Evolutionary conservation across 2,888 invertebrate species (phyloP), one percentile per base, ranked within the genome.

Genomic region (Tridacna gigas): DNA sequence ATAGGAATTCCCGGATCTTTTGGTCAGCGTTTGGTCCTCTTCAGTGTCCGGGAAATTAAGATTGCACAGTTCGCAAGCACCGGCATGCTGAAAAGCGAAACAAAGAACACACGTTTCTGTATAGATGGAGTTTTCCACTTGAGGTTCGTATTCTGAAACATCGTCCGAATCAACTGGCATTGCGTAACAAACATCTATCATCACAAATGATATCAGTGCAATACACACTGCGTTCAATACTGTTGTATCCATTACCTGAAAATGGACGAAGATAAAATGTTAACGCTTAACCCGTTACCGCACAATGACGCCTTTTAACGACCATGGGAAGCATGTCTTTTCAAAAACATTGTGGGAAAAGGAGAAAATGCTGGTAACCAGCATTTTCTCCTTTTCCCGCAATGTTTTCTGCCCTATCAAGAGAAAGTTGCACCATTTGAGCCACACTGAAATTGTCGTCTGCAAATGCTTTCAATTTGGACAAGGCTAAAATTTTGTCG

Each of bases 31-130:
- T 5, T 18, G 63, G 13, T 47, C 61, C 51, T 9, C 12, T 3
- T 61, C 75, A 15, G 47, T 63, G 28, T 75, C 75, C 15, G 75
- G 47, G 2, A 37, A 28, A 22, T 5, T 63, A n/a, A 26, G 22
- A 37, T 37, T 37, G 63, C 75, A 75, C 45, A 47, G 45, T 63
- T 61, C 75, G n/a, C 75, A 75, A 45, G 75, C 75, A 18, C 48
- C 75, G 12, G 22, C 63, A 20, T 75, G 63, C 15, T 75, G 63
- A 15, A 75, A 63, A 4, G 61, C 75, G 63, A 45, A 75, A 61
- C 75, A 75, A 7, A 75, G 65, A 20, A 61, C 63, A 63, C 75
- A 75, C 3, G 71, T 22, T 51, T 71, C 71, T 22, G 71, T 71
- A 22, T 71, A 51, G 45, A 71, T 51, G 18, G 71, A 25, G 26